Conservation (phyloP, 2,797 vertebrate species). For the Micropoecilia bifurca region DNA sequence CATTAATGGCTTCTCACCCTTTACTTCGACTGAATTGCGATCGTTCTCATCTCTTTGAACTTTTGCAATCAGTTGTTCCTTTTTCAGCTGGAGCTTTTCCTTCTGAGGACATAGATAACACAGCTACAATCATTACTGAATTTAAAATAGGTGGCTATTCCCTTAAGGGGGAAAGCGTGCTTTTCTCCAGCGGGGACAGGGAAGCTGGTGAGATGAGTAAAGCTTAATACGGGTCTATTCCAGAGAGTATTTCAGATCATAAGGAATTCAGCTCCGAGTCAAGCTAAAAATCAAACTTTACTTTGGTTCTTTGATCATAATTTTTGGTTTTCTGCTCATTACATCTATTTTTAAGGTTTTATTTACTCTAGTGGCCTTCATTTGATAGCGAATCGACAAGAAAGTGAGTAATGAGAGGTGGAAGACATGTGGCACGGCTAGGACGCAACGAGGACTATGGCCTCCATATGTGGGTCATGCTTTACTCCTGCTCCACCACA, state of each 20-base stretch:
- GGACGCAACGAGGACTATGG: no score
- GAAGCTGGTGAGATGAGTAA: not conserved
- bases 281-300: not conserved
- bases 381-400: no score
- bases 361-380: no score
- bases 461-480: no score
- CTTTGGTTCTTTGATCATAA: not conserved
- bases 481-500: no score
- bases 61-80: conserved; percentile 87
- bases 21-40: conserved; percentile 86
- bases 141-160: not conserved
- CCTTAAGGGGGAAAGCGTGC: no score
- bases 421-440: no score
- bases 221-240: not conserved
- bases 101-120: conserved; percentile 73
- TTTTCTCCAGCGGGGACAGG: not conserved
- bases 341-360: not conserved
- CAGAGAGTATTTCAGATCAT: not conserved
- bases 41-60: conserved; percentile 86
- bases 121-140: not conserved
- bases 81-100: conserved; percentile 89
- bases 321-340: not conserved
- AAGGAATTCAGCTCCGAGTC: not conserved
- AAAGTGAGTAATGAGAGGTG: no score
- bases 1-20: conserved; percentile 76